Evolutionary conservation across 2,888 invertebrate genomes (phyloP), one percentile per base, ranked within the genome.

Genomic region (Euphydryas editha): DNA sequence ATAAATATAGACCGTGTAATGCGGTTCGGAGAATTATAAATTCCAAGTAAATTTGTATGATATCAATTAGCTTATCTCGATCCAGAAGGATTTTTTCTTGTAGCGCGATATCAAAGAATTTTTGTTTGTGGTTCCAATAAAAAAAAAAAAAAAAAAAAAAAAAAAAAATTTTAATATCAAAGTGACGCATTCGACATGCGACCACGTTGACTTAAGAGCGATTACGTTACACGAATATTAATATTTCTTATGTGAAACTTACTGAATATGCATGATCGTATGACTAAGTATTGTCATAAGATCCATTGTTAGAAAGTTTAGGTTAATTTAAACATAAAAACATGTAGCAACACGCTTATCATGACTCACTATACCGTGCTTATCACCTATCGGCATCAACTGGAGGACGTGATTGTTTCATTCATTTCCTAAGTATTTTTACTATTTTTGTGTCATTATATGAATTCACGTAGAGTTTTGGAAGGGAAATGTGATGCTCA

Each of bases 301-400:
- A 62, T 67, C 65, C 64, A 70, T 70, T 70, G 70, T 70, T 67
- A 65, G 63, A 70, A 67, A 67, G 67, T 62, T 24, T 51, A 54
- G 51, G 37, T 64, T 36, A 54, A 51, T 54, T 63, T 59, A 56
- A 47, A 36, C 58, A 59, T 63, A 30, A 63, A 55, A 47, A 59
- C 65, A 56, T 60, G 60, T 47, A 24, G 54, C 54, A 18, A 54
- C 54, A 59, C 42, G 57, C 55, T 56, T 46, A 30, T 36, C 54
- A n/a, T 54, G 54, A 54, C 54, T 54, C 30, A 54, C 54, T 54
- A 8, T 20, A 17, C 17, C 21, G 17, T 17, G 54, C 21, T 36
- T 54, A 54, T 54, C 54, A 17, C 4, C 17, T 1, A 54, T 54
- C 36, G 21, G 36, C 36, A 17, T 54, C 2, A 36, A n/a, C n/a